Evolutionary conservation across 2,888 invertebrate species (phyloP), one percentile per base, ranked within the genome.

Genomic region (Drosophila mettleri): DNA sequence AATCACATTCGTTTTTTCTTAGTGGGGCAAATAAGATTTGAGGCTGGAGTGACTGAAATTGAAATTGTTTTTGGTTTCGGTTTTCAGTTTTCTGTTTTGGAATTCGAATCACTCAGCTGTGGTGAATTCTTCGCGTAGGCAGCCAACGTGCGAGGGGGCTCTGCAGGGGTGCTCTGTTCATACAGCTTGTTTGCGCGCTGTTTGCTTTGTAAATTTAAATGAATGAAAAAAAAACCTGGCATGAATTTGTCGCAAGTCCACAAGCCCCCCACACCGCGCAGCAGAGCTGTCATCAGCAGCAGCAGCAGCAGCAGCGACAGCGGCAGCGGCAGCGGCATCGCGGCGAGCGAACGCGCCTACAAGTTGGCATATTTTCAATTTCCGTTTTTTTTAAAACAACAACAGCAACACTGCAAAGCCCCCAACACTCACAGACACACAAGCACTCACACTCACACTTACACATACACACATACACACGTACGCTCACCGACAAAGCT

Each of bases 321-420:
- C 22, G 33, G 31, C 48, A 22, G 10, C 33, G 48, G 46, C 48
- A 33, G 3, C 20, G 48, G 33, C 49, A 79, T 57, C 61, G 77
- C 62, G 59, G 46, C 77, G 55, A 79, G 61, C 77, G 77, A 78
- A 76, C 87, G 91, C 90, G 91, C 91, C 90, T 90, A 90, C 90
- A 90, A 90, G 89, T 90, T 90, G 89, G 91, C 90, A 91, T 90
- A 90, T 90, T 91, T 90, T 90, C 89, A 90, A 89, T 90, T 91
- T 90, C 90, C 91, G 90, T 91, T 91, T 88, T 86, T 82, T 77
- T 53, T 45, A 34, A 68, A 74, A 73, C 74, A 80, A 53, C 69
- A 58, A 45, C 69, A 74, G 49, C 57, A 53, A 45, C 59, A 53
- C 70, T 59, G 57, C 77, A 43, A 77, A 71, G 67, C 51, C 72